These are phyloP conservation scores for Pogonophryne albipinna DNA, from an alignment of 2,797 vertebrate genomes.

Conservation along the genomic window DNA sequence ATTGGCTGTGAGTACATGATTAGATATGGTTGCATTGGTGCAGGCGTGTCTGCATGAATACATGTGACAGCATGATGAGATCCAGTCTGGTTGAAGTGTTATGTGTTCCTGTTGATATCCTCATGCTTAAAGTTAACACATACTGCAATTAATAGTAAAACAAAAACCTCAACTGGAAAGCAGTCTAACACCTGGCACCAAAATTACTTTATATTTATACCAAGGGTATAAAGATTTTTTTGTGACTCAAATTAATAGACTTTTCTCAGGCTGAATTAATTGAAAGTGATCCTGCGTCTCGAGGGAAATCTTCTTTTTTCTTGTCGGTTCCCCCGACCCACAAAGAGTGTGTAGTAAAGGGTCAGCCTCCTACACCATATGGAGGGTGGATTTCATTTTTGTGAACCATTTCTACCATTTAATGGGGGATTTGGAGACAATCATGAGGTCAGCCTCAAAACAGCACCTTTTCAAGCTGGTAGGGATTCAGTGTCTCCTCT, in stretches of 20 bases:
- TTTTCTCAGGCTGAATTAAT: slow-evolving; percentile 24
- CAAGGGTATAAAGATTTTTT: slow-evolving; percentile 10
- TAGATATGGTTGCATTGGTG: background rate
- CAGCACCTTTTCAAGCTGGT: slow-evolving; percentile 12
- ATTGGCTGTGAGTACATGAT: background rate
- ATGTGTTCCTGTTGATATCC: background rate
- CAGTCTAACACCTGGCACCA: background rate
- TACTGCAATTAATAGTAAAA: background rate
- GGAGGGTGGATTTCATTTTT: slow-evolving; percentile 32
- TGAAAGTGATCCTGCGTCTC: slow-evolving; percentile 47
- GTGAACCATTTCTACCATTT: slow-evolving; percentile 34
- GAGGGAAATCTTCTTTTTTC: slow-evolving; percentile 38
- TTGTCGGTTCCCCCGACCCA: slow-evolving; percentile 8
- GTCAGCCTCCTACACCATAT: slow-evolving; percentile 32
- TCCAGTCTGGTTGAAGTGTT: background rate
- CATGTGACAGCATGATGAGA: background rate
- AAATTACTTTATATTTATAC: background rate
- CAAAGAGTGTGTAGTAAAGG: slow-evolving; percentile 31
- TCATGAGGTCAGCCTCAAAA: slow-evolving; percentile 20
- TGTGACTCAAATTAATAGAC: slow-evolving; percentile 13
- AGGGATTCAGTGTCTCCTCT: slow-evolving; percentile 9
- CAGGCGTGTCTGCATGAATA: background rate
- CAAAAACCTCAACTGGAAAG: background rate
- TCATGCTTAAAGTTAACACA: background rate
- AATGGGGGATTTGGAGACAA: slow-evolving; percentile 37